phyloP scores from a whole-genome alignment of 2,113 vertebrate species.

The Podarcis raffonei region DNA sequence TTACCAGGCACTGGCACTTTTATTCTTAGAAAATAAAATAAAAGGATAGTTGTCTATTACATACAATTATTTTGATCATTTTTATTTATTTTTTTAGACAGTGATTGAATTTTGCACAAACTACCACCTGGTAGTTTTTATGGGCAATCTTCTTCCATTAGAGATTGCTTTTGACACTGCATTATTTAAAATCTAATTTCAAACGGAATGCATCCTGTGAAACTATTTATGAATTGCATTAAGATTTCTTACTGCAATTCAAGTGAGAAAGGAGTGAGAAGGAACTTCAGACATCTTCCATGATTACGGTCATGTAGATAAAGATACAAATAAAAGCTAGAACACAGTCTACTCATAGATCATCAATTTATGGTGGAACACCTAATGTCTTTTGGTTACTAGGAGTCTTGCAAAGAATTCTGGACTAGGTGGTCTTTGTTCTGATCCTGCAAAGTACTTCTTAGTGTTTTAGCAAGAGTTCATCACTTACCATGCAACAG shows the following conservation, averaged over 20 bases:
- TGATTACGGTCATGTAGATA: conserved; percentile 57
- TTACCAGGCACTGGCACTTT: conserved; percentile 17
- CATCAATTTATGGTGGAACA: not conserved
- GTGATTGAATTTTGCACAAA: conserved; percentile 52
- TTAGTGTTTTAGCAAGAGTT: not conserved
- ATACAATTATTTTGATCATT: conserved; percentile 44
- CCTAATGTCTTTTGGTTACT: not conserved
- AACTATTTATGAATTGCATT: conserved; percentile 66
- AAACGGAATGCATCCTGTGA: conserved; percentile 39
- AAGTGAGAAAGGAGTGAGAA: conserved; percentile 56
- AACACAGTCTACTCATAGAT: not conserved
- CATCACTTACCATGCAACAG: not conserved
- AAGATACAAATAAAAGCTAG: not conserved
- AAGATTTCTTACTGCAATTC: conserved; percentile 58
- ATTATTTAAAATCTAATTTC: conserved; percentile 63
- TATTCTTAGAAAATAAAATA: conserved; percentile 40
- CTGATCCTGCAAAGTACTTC: not conserved
- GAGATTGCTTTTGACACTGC: conserved; percentile 27
- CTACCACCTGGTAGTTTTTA: conserved; percentile 35
- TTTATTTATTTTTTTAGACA: conserved; percentile 32
- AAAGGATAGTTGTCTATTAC: not conserved
- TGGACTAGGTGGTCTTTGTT: not conserved
- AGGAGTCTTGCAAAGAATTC: not conserved
- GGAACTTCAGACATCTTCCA: conserved; percentile 49
- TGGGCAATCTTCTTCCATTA: conserved; percentile 32